Conservation (phyloP, 2,113 vertebrate species). For the Lethenteron camtschaticum region DNA sequence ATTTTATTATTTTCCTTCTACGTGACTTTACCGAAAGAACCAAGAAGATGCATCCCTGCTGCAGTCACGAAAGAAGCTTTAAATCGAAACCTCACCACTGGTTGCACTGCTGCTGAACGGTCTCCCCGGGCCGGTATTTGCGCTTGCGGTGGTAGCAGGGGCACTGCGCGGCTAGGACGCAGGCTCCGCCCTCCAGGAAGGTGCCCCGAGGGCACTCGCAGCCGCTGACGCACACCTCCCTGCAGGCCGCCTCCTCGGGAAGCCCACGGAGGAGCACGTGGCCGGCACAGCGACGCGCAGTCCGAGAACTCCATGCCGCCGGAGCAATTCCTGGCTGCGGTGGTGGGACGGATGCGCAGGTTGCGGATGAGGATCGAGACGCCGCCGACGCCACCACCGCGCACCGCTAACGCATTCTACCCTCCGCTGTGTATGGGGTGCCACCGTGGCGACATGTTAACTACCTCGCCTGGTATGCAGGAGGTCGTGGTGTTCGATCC, state of each 20-base stretch:
- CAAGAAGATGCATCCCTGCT: too few relatives aligned
- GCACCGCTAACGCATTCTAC: too few relatives aligned
- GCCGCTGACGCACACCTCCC: conserved; percentile 44
- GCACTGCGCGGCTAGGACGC: conserved; percentile 28
- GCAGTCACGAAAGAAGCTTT: too few relatives aligned
- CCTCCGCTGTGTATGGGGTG: too few relatives aligned
- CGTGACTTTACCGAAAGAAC: too few relatives aligned
- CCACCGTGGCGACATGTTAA: too few relatives aligned
- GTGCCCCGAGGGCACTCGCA: conserved; percentile 42
- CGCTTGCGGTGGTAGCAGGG: conserved; percentile 45
- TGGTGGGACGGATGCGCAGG: not conserved
- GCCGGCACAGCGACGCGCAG: conserved; percentile 47
- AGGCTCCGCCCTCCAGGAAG: conserved; percentile 26
- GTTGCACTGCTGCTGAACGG: conserved; percentile 44
- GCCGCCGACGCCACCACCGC: too few relatives aligned
- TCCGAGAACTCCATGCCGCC: conserved; percentile 40
- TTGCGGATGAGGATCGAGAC: too few relatives aligned
- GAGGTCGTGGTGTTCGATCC: too few relatives aligned
- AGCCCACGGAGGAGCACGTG: conserved; percentile 26
- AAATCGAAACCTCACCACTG: conserved; percentile 26
- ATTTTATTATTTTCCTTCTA: too few relatives aligned
- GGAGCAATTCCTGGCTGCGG: conserved; percentile 31
- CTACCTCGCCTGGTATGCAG: too few relatives aligned
- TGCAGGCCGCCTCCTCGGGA: conserved; percentile 19
- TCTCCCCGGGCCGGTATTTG: conserved; percentile 29